Base-by-base conservation (phyloP, 2,113 vertebrate genomes). In the Eidolon helvum region DNA sequence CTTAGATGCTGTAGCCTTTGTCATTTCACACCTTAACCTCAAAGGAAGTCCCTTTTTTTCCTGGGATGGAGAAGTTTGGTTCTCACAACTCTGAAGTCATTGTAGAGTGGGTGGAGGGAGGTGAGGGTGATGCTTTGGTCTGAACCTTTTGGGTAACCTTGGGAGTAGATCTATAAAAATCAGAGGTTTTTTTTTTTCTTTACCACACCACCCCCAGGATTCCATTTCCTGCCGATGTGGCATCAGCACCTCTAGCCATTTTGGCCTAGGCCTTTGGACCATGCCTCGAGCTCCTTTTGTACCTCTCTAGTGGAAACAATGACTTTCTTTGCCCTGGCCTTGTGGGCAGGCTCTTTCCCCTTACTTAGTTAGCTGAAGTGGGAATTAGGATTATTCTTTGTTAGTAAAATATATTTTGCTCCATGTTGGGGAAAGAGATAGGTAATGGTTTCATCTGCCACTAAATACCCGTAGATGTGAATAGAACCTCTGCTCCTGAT, bases 171-270 rank as follows among this genome's bases (percentile, higher is more conserved):
- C 88, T 94, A 72, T 59, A 43, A 87, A 98, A 98, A 96, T 89
- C 72, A 66, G 50, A 95, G 82, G 93, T 74, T 92, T 92, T 97
- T 97, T 77, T 61, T 68, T 97, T 97, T 87, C 71, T 77, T 96
- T 95, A 96, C 97, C 97, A 75, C 96, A 97, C 89, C 97, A 97
- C 97, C 97, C 97, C 96, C 97, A 80, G 63, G 89, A 97, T 98
- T 98, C 96, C 95, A 68, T 96, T 98, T 98, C 97, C 97, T 96
- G 96, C n/a, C 87, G 24, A 45, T 66, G 48, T 71, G 57, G 45
- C 68, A 72, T 80, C 55, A 88, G 57, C 35, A 11, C 16, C 89
- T 75, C 77, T 50, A 82, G 57, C 83, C 68, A 40, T 79, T 78
- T 94, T 11, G 1, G 35, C 63, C 71, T 33, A 69, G 50, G 45